Conservation (phyloP, 2,797 vertebrate genomes). For the Pristis pectinata region DNA sequence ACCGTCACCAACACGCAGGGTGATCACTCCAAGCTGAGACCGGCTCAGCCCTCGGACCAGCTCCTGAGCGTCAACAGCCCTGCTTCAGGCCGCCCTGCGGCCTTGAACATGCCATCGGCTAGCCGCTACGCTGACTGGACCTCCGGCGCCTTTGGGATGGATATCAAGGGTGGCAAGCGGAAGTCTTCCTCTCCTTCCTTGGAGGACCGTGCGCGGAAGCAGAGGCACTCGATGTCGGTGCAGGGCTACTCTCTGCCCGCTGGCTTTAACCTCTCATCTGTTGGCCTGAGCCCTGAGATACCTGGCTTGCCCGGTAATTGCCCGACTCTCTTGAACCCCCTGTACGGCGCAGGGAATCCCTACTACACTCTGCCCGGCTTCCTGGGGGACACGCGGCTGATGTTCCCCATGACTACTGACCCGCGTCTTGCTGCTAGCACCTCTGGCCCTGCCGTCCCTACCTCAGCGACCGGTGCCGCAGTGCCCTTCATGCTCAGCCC, state of each 20-base stretch:
- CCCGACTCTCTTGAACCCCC: slow-evolving; percentile 52
- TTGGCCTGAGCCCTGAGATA: slow-evolving; percentile 64
- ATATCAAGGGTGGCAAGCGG: slow-evolving; percentile 76
- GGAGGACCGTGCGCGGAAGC: slow-evolving; percentile 61
- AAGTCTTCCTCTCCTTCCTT: slow-evolving; percentile 63
- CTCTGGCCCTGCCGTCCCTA: slow-evolving; percentile 70
- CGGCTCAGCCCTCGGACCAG: slow-evolving; percentile 47
- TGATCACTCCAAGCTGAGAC: slow-evolving; percentile 12
- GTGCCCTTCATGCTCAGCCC: slow-evolving; percentile 86
- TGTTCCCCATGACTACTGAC: slow-evolving; percentile 84
- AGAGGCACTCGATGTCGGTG: slow-evolving; percentile 62
- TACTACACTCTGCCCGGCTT: slow-evolving; percentile 82
- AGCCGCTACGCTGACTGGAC: slow-evolving; percentile 56
- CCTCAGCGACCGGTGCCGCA: slow-evolving; percentile 73
- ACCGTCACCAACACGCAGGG: slow-evolving; percentile 49
- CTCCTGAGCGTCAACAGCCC: slow-evolving; percentile 48
- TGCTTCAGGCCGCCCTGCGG: slow-evolving; percentile 46
- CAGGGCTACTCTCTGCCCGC: slow-evolving; percentile 69
- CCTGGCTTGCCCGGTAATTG: not conserved
- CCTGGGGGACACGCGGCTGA: slow-evolving; percentile 81
- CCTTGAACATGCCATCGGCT: slow-evolving; percentile 53
- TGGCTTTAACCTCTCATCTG: slow-evolving; percentile 72
- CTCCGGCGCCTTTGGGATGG: slow-evolving; percentile 55
- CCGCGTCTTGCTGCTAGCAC: slow-evolving; percentile 71
- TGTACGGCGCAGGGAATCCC: slow-evolving; percentile 73